These are phyloP conservation scores for Nysson spinosus DNA, from an alignment of 2,888 invertebrate species.

Conservation along the genomic window DNA sequence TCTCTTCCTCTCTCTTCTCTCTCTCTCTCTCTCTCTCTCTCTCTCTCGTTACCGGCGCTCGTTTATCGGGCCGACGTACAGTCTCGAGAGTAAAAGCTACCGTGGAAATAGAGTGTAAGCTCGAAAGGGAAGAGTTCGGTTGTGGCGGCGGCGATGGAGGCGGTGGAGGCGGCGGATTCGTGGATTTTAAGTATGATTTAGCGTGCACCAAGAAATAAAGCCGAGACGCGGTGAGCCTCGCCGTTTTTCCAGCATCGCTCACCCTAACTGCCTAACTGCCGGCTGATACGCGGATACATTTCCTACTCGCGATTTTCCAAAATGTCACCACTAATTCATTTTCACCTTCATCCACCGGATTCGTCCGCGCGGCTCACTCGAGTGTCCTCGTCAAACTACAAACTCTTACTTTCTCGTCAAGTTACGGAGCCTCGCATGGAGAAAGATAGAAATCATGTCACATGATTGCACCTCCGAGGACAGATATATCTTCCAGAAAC, in stretches of 20 bases:
- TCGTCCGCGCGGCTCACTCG: constrained; percentile 38
- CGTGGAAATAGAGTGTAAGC: constrained; percentile 47
- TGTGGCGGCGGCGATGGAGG: background rate
- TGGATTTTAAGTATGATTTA: constrained; percentile 60
- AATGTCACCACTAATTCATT: constrained; percentile 12
- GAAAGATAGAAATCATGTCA: too few relatives aligned
- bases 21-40: constrained; percentile 20
- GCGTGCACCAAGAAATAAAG: constrained; percentile 46
- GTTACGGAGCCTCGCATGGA: constrained; percentile 12
- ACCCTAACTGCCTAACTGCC: constrained; percentile 49
- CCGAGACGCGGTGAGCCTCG: constrained; percentile 32
- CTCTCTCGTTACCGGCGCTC: constrained; percentile 54
- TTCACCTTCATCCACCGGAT: constrained; percentile 17
- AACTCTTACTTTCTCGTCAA: constrained; percentile 11
- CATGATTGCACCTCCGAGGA: too few relatives aligned
- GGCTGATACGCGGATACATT: constrained; percentile 49
- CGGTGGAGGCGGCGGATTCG: constrained; percentile 10
- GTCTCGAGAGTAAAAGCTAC: constrained; percentile 38
- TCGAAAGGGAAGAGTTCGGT: constrained; percentile 5
- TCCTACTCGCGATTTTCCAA: constrained; percentile 42
- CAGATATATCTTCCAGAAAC: too few relatives aligned
- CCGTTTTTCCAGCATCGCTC: constrained; percentile 51
- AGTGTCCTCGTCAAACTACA: constrained; percentile 15
- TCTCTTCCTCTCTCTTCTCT: too few relatives aligned
- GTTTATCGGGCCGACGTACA: too few relatives aligned